These are phyloP conservation scores for Megalops atlanticus DNA, from an alignment of 2,113 vertebrate genomes.

Conservation along the genomic window DNA sequence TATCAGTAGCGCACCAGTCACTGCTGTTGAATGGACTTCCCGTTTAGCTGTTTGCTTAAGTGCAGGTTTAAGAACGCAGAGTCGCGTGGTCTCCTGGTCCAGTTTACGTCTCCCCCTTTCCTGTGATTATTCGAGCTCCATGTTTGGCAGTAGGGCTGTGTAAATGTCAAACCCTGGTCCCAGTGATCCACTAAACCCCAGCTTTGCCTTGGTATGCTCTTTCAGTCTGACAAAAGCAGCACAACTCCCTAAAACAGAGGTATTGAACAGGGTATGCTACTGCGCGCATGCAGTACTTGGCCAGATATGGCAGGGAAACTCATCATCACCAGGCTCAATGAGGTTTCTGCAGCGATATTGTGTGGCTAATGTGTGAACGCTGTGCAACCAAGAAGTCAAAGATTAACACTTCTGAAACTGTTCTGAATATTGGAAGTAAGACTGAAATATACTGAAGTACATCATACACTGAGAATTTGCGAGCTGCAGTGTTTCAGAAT, in stretches of 20 bases:
- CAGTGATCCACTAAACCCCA: too few relatives aligned
- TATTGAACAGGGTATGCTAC: too few relatives aligned
- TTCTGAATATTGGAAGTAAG: neutral
- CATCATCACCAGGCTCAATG: too few relatives aligned
- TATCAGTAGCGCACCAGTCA: neutral
- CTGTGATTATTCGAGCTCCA: constrained; percentile 30
- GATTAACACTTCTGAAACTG: neutral
- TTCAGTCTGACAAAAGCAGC: too few relatives aligned
- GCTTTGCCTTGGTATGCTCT: too few relatives aligned
- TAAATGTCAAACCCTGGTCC: constrained; percentile 14
- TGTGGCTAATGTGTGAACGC: neutral
- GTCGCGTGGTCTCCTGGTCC: neutral
- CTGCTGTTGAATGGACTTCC: neutral
- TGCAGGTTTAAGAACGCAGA: neutral
- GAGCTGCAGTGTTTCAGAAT: too few relatives aligned
- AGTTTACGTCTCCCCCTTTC: constrained; percentile 12
- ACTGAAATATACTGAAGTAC: neutral
- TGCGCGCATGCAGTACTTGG: too few relatives aligned
- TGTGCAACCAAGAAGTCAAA: neutral
- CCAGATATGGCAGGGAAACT: too few relatives aligned
- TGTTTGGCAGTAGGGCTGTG: constrained; percentile 18
- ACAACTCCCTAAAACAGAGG: too few relatives aligned
- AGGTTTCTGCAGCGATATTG: neutral
- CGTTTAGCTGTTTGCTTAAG: neutral
- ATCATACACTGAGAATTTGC: too few relatives aligned